phyloP scores from a whole-genome alignment of 2,888 invertebrate species.

The Eristalis intricaria region DNA sequence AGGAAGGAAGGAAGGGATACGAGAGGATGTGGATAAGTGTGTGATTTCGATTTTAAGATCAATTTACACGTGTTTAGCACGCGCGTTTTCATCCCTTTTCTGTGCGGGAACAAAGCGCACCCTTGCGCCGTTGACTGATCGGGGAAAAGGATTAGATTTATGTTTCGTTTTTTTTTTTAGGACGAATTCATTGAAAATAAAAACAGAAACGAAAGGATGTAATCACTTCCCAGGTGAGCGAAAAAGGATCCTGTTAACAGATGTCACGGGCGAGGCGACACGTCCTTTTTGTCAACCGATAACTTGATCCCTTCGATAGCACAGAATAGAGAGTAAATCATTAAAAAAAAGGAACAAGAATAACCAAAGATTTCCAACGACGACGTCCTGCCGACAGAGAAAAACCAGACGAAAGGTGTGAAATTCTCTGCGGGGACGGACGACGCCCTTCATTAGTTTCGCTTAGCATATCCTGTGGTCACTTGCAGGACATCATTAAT shows the following conservation, averaged over 20 bases:
- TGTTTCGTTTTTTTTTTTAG: conserved; percentile 65
- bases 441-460: conserved; percentile 32
- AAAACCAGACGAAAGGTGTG: conserved; percentile 50
- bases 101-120: conserved; percentile 20
- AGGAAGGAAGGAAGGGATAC: not conserved
- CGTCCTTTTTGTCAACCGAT: conserved; percentile 20
- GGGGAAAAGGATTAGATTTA: conserved; percentile 69
- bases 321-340: not conserved
- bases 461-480: conserved; percentile 33
- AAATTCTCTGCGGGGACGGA: conserved; percentile 18
- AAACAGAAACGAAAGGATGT: conserved; percentile 52
- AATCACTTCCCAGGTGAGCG: conserved; percentile 67
- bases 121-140: conserved; percentile 37
- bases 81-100: conserved; percentile 45
- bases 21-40: conserved; percentile 20
- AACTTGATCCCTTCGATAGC: conserved; percentile 59
- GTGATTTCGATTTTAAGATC: conserved; percentile 51
- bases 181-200: conserved; percentile 7
- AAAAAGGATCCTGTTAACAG: conserved; percentile 69
- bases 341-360: not conserved
- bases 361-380: not conserved
- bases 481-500: conserved; percentile 60
- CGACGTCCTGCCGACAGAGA: not conserved
- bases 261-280: conserved; percentile 52
- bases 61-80: conserved; percentile 69